Evolutionary conservation across 2,797 vertebrate species (phyloP), one percentile per base, ranked within the genome.

Genomic region (Spinus olivaceus): DNA sequence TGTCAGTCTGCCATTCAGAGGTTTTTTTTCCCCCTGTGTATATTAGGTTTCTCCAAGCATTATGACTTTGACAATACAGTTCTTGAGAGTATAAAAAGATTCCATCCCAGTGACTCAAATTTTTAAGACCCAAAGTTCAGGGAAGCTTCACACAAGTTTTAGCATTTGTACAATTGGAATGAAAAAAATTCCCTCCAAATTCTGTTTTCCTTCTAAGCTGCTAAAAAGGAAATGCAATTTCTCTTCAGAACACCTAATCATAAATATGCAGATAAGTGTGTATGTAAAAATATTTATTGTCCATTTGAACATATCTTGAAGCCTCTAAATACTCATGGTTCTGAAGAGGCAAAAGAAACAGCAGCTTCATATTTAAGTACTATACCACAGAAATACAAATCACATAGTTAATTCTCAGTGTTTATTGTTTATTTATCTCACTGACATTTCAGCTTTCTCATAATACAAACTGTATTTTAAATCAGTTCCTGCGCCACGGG

Each of bases 401-500:
- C 32, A 33, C 3, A 61, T 2, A 7, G 24, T 60, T 73, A 71
- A 63, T 47, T 50, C 65, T 47, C 50, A 76, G 14, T 57, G 35
- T 59, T 70, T 13, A 57, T 30, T n/a, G 7, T 44, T 76, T 57
- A 56, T 61, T 63, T 39, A 83, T 59, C 46, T 65, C 33, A 47
- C 18, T 32, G 41, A 74, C 42, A 81, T 46, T 78, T 69, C 61
- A 85, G 53, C 20, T 65, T 87, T 76, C 21, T 44, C 59, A 20
- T n/a, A 61, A 69, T 11, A 54, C 14, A 33, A 66, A 67, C 9
- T 47, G 8, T 28, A 63, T 53, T 60, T 77, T 56, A 72, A 42
- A 87, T 49, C 33, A 63, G 47, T n/a, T 87, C 42, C 50, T 19
- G 13, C 7, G 23, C 46, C 47, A 24, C 0, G 0, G 3, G 12